These are phyloP conservation scores for Ciconia boyciana DNA, from an alignment of 2,113 vertebrate genomes.

Conservation along the genomic window DNA sequence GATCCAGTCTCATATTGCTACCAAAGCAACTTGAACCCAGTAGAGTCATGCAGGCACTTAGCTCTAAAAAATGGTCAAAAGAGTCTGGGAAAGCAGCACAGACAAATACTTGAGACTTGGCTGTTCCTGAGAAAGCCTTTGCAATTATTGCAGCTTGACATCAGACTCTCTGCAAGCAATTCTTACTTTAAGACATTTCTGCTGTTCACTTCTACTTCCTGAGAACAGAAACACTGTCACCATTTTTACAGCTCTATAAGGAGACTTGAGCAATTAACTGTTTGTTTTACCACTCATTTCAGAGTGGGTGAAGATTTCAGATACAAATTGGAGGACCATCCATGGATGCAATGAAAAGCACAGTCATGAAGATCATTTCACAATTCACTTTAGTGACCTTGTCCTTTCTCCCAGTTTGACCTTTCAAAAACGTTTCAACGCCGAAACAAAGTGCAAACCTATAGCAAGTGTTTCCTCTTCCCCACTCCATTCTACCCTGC, in stretches of 20 bases:
- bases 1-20: background rate
- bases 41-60: background rate
- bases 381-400: background rate
- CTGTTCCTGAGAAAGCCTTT: background rate
- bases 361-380: background rate
- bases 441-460: background rate
- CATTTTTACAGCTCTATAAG: background rate
- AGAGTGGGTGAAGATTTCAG: background rate
- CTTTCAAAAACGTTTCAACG: background rate
- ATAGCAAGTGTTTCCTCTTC: background rate
- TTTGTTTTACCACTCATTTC: background rate
- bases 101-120: background rate
- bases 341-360: background rate
- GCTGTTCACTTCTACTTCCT: background rate
- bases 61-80: background rate
- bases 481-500: background rate
- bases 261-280: background rate
- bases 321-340: background rate
- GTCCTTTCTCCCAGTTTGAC: background rate
- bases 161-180: background rate
- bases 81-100: background rate
- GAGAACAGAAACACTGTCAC: background rate
- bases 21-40: background rate
- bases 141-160: background rate
- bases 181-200: background rate